phyloP scores from a whole-genome alignment of 2,888 invertebrate genomes.

The Apamea crenata region DNA sequence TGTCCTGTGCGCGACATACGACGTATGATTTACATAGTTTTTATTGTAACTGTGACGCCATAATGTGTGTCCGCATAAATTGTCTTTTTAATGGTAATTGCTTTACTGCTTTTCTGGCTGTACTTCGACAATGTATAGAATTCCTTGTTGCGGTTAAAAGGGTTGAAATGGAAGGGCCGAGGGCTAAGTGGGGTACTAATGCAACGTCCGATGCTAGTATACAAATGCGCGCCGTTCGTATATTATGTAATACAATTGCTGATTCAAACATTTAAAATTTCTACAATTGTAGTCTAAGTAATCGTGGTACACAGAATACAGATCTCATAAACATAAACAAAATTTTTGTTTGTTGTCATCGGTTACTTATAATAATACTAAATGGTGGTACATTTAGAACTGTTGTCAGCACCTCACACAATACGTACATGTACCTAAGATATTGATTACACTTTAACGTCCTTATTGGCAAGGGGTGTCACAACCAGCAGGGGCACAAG shows the following conservation, averaged over 20 bases:
- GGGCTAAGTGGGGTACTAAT: slow-evolving; percentile 47
- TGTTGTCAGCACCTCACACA: neutral
- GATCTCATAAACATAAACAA: neutral
- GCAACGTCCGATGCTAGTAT: slow-evolving; percentile 27
- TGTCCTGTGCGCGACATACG: neutral
- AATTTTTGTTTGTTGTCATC: neutral
- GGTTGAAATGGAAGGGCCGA: slow-evolving; percentile 45
- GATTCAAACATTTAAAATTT: neutral
- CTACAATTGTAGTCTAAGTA: neutral
- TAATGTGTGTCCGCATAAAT: slow-evolving; percentile 14
- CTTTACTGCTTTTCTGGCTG: slow-evolving; percentile 16
- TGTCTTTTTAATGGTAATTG: slow-evolving; percentile 41
- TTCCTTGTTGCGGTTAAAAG: slow-evolving; percentile 38
- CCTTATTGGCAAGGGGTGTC: slow-evolving; percentile 30
- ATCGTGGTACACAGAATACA: neutral
- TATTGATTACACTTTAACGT: slow-evolving; percentile 37
- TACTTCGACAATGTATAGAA: slow-evolving; percentile 43
- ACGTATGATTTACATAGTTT: slow-evolving; percentile 50
- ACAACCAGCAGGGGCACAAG: slow-evolving; percentile 16
- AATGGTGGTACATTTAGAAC: neutral
- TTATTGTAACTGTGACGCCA: slow-evolving; percentile 41
- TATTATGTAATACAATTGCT: neutral
- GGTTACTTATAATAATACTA: neutral
- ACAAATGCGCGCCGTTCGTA: slow-evolving; percentile 5
- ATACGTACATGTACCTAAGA: neutral